These are phyloP conservation scores for Drosophila subpulchrella DNA, from an alignment of 1,140 invertebrate species.

Conservation along the genomic window DNA sequence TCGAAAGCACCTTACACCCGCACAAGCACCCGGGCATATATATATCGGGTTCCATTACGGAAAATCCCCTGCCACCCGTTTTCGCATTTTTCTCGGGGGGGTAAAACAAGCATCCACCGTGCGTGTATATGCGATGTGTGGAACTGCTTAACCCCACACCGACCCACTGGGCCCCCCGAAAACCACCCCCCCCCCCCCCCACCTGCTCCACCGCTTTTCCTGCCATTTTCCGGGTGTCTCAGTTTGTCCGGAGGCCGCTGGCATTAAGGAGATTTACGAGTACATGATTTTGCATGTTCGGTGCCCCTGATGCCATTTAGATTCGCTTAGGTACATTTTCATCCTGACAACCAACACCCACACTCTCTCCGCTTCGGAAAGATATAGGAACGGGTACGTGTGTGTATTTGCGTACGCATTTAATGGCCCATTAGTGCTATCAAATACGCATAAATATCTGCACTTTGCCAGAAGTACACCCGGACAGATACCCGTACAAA, in stretches of 20 bases:
- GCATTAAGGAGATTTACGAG: slow-evolving; percentile 82
- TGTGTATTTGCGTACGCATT: slow-evolving; percentile 81
- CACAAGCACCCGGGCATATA: slow-evolving; percentile 9
- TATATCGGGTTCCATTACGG: slow-evolving; percentile 71
- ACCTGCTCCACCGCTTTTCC: slow-evolving; percentile 26
- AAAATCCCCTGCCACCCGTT: slow-evolving; percentile 44
- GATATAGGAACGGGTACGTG: slow-evolving; percentile 27
- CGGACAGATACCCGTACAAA: slow-evolving; percentile 20
- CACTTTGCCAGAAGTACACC: slow-evolving; percentile 65
- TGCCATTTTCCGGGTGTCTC: slow-evolving; percentile 49
- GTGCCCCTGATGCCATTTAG: slow-evolving; percentile 81
- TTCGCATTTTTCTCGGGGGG: slow-evolving; percentile 50
- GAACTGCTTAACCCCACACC: slow-evolving; percentile 34
- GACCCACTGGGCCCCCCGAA: slow-evolving; percentile 8
- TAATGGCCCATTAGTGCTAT: slow-evolving; percentile 82
- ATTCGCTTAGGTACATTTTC: slow-evolving; percentile 83
- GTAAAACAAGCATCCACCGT: slow-evolving; percentile 68
- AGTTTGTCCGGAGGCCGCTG: slow-evolving; percentile 67
- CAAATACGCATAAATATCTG: slow-evolving; percentile 83
- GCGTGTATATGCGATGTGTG: slow-evolving; percentile 43
- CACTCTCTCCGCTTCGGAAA: slow-evolving; percentile 12
- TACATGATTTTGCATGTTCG: slow-evolving; percentile 83
- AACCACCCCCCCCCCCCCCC: not conserved
- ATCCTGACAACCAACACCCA: slow-evolving; percentile 61
- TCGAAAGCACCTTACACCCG: slow-evolving; percentile 75